Evolutionary conservation across 2,888 invertebrate genomes (phyloP).

Genomic region (Orthonevra nobilis): DNA sequence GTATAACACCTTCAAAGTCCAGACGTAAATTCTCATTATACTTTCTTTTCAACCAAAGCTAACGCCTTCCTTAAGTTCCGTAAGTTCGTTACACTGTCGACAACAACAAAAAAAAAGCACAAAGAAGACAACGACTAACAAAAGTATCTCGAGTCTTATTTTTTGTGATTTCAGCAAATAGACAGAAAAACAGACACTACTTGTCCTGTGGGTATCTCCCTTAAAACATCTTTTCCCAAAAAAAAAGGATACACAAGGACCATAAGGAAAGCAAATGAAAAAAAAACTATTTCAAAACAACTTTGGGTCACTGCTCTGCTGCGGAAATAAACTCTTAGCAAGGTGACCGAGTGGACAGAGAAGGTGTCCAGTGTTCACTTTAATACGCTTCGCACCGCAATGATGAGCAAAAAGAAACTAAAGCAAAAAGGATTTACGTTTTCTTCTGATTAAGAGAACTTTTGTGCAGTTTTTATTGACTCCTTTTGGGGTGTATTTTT

Average conservation of each 20-base stretch:
- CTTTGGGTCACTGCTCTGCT: constrained; percentile 3
- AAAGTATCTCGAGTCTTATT: too few species aligned
- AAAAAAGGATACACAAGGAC: background rate
- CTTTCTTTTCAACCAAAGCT: too few species aligned
- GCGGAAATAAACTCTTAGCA: constrained; percentile 3
- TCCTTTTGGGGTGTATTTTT: too few species aligned
- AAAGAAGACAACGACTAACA: too few species aligned
- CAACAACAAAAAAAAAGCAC: too few species aligned
- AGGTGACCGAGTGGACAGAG: constrained; percentile 8
- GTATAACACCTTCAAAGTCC: too few species aligned
- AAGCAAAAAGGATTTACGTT: constrained; percentile 1
- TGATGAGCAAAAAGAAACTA: background rate
- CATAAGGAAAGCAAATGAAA: background rate
- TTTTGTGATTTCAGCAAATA: too few species aligned
- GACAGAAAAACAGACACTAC: background rate
- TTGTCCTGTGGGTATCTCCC: background rate
- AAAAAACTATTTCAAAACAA: background rate
- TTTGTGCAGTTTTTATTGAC: too few species aligned
- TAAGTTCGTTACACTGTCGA: too few species aligned
- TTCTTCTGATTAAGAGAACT: constrained; percentile 8
- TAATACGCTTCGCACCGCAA: background rate
- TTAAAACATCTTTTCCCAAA: background rate
- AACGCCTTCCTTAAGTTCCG: too few species aligned
- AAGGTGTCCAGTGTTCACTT: background rate
- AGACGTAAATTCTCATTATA: too few species aligned